Evolutionary conservation across 1,140 invertebrate species (phyloP).

Genomic region (Bombus cullumanus): DNA sequence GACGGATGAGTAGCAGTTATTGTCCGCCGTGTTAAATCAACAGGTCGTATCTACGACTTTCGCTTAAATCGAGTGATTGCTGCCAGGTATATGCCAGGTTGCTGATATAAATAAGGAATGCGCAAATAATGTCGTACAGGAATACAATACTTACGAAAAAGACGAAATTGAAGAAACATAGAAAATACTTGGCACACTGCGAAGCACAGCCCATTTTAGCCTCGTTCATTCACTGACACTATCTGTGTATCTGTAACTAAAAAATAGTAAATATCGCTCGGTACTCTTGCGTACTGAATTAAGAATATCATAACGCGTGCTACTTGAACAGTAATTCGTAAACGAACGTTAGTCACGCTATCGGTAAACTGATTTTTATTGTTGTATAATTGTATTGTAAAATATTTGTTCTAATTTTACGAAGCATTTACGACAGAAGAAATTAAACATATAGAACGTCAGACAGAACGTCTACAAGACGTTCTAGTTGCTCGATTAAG

Average conservation of each 20-base stretch:
- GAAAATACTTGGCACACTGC: conserved; percentile 88
- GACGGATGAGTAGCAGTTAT: too few species aligned
- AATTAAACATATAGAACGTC: neutral
- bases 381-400: too few species aligned
- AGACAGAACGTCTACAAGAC: neutral
- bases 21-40: too few species aligned
- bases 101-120: too few species aligned
- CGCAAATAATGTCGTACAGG: too few species aligned
- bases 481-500: conserved; percentile 37
- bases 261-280: conserved; percentile 40
- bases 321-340: neutral
- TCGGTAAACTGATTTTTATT: neutral
- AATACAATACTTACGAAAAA: conserved; percentile 87
- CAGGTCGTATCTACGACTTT: too few species aligned
- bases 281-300: too few species aligned
- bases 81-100: too few species aligned
- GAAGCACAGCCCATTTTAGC: conserved; percentile 82
- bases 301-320: neutral
- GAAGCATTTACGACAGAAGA: neutral
- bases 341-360: too few species aligned
- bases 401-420: neutral
- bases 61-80: too few species aligned
- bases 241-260: conserved; percentile 72
- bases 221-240: conserved; percentile 50
- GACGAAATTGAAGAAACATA: conserved; percentile 90